Conservation (phyloP, 2,797 vertebrate genomes). For the Acrossocheilus wenchowensis region DNA sequence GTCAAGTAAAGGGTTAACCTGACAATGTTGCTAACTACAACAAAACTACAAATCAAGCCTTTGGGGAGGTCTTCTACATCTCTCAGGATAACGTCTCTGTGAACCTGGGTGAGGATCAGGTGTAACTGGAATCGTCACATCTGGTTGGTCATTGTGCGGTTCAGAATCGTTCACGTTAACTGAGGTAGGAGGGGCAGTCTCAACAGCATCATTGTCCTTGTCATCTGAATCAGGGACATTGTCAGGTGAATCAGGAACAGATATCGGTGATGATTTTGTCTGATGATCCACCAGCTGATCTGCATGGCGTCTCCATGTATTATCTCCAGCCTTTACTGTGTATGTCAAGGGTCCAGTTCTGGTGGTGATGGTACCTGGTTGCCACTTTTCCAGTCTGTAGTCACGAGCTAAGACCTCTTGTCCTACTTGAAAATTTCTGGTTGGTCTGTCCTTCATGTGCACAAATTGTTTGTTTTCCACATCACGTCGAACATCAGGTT, state of each 20-base stretch:
- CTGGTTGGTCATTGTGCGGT: no score
- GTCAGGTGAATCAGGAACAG: background rate
- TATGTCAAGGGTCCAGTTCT: slow-evolving; percentile 33
- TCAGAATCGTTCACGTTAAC: background rate
- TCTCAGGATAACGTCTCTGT: no score
- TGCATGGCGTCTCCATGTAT: background rate
- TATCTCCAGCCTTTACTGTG: background rate
- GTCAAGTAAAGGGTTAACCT: no score
- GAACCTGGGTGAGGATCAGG: no score
- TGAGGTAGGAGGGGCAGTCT: no score
- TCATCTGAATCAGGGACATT: background rate
- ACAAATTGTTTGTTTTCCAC: background rate
- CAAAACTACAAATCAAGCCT: no score
- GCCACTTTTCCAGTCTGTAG: slow-evolving; percentile 7
- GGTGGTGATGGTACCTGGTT: background rate
- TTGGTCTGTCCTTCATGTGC: no score
- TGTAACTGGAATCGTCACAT: no score
- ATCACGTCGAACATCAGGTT: background rate
- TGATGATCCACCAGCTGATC: slow-evolving; percentile 22
- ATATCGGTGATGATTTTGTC: background rate
- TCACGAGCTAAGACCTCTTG: slow-evolving; percentile 8
- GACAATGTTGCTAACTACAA: no score
- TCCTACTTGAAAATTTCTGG: slow-evolving; percentile 12
- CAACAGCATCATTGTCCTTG: background rate
- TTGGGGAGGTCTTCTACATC: no score